These are phyloP conservation scores for Microctenopoma lineatum DNA, from an alignment of 2,797 vertebrate genomes.

Conservation along the genomic window DNA sequence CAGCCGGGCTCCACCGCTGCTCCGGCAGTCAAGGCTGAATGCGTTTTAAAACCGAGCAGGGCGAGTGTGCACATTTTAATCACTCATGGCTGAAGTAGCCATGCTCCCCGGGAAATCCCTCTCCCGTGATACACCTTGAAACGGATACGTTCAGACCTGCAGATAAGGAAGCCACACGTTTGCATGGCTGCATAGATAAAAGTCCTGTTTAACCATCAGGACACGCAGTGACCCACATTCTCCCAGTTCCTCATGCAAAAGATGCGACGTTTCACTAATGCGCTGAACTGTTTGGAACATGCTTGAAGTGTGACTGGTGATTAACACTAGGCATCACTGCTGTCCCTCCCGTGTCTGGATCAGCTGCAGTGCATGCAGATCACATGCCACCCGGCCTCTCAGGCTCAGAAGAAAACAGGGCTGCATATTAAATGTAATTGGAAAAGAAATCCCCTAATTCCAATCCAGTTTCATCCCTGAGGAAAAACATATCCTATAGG, in stretches of 20 bases:
- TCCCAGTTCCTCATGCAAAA: conserved; percentile 1
- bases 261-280: conserved; percentile 18
- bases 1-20: neutral
- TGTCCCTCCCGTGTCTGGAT: conserved; percentile 30
- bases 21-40: neutral
- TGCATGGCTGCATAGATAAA: neutral
- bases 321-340: conserved; percentile 13
- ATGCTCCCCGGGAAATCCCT: conserved; percentile 38
- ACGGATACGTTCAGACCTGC: conserved; percentile 13
- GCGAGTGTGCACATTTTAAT: neutral
- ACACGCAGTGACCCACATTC: neutral
- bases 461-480: neutral
- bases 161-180: neutral
- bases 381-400: conserved; percentile 46
- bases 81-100: neutral
- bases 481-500: conserved; percentile 48
- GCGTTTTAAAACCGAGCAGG: neutral
- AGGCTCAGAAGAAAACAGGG: neutral
- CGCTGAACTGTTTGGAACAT: conserved; percentile 30
- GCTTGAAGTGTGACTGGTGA: conserved; percentile 19
- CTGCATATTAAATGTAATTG: neutral
- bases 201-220: neutral
- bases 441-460: neutral
- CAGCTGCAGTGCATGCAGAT: conserved; percentile 44
- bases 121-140: conserved; percentile 25